These are phyloP conservation scores for Tridacna gigas DNA, from an alignment of 2,888 invertebrate species.

Conservation along the genomic window DNA sequence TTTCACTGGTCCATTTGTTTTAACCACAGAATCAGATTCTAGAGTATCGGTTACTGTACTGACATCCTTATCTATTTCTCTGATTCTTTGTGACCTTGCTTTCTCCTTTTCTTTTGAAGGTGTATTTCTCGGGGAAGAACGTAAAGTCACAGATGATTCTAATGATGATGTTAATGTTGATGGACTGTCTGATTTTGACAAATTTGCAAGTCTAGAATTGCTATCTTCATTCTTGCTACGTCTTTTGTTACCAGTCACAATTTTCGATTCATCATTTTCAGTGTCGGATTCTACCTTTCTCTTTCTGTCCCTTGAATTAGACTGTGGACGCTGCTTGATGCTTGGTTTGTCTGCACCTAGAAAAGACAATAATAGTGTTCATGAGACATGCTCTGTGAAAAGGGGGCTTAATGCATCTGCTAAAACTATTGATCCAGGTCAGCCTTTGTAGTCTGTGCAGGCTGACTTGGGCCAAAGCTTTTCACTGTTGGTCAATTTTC, in stretches of 20 bases:
- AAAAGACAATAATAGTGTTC: constrained; percentile 20
- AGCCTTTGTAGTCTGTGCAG: too few relatives aligned
- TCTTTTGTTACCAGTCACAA: constrained; percentile 17
- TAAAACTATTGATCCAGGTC: too few relatives aligned
- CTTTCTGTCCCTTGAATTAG: constrained; percentile 51
- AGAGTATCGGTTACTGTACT: constrained; percentile 5
- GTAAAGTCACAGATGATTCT: constrained; percentile 40
- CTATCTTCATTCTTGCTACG: constrained; percentile 34
- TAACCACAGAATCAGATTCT: constrained; percentile 4
- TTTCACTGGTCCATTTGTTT: constrained; percentile 17
- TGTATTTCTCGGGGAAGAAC: constrained; percentile 57
- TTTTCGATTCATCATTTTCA: constrained; percentile 20
- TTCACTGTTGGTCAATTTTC: too few relatives aligned
- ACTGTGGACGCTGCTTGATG: constrained; percentile 30
- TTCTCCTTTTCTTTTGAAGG: constrained; percentile 62
- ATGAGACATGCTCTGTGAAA: too few relatives aligned
- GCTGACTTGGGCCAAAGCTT: too few relatives aligned
- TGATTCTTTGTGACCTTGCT: constrained; percentile 41
- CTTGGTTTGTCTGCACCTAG: constrained; percentile 48
- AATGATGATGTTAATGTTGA: constrained; percentile 40
- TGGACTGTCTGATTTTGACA: constrained; percentile 37
- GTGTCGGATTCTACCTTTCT: constrained; percentile 43
- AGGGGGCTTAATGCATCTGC: too few relatives aligned
- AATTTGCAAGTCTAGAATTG: constrained; percentile 18
- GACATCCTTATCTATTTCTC: constrained; percentile 51